phyloP scores from a whole-genome alignment of 2,113 vertebrate species.

The Chrysemys picta region DNA sequence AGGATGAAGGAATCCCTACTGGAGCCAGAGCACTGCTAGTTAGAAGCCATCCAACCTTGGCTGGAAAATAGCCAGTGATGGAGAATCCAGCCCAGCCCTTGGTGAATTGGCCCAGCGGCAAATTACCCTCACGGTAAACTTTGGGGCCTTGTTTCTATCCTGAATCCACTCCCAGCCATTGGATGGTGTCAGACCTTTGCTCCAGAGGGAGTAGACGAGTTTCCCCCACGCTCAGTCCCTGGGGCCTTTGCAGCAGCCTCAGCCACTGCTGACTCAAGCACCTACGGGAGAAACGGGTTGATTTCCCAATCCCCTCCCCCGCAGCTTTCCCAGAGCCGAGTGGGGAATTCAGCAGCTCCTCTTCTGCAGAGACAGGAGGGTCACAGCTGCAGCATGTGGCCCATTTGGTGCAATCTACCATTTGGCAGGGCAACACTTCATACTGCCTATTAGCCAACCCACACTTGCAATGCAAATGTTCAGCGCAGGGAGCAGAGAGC shows the following conservation, averaged over 20 bases:
- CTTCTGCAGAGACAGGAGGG: neutral
- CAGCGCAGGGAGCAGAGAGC: neutral
- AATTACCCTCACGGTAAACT: neutral
- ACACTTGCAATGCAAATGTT: neutral
- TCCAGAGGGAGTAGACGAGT: neutral
- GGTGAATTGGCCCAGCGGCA: neutral
- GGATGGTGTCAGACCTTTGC: neutral
- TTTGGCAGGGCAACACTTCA: slow-evolving; percentile 19
- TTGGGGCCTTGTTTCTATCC: neutral
- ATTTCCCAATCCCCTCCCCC: neutral
- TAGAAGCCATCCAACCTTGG: neutral
- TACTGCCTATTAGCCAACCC: neutral
- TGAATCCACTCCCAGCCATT: neutral
- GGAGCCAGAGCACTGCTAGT: neutral
- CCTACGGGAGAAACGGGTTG: neutral
- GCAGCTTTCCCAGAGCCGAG: fast-evolving
- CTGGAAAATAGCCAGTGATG: neutral
- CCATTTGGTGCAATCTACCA: slow-evolving; percentile 19
- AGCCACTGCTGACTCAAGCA: neutral
- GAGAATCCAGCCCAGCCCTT: neutral
- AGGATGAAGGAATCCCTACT: neutral
- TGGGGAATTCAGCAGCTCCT: neutral
- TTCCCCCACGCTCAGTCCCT: neutral
- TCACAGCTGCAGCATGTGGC: neutral
- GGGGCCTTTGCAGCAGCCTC: neutral